Base-by-base conservation (phyloP, 1,140 invertebrate genomes). In the Acromyrmex echinatior region DNA sequence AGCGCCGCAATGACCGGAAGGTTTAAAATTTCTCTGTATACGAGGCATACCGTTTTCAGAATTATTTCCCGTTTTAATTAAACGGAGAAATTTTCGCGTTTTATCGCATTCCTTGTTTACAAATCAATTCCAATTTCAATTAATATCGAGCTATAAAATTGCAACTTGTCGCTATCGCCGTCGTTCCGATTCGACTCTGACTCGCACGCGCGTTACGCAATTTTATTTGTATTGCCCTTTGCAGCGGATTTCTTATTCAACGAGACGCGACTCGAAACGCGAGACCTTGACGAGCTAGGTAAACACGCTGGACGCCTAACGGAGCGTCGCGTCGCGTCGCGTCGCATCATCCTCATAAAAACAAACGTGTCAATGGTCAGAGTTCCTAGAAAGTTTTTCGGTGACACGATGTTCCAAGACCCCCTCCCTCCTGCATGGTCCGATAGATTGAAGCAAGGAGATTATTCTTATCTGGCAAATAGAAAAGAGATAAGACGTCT, bases 121-220 rank as follows among this genome's bases (percentile, higher is more conserved):
- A 45, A 45, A 45, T 45, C 39, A 45, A 45, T 49, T 12, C 7
- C 53, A 6, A 45, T 49, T 12, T 14, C 53, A 6, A 76, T 76
- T 62, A 65, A 79, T 79, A 7, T 66, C 77, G 7, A 66, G 62
- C 62, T 28, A 25, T 21, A 51, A 49, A 79, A 79, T 49, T 66
- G 31, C 28, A 51, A 58, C 45, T 45, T 10, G 18, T 2, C 66
- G 66, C 21, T 14, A 4, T n/a, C 62, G 62, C 62, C 25, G 5
- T 53, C 12, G 5, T 56, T 12, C 9, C 49, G 49, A 10, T 45
- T 10, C 49, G 1, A 2, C 25, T 78, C 66, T 79, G 68, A 88
- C 73, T 86, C 31, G 49, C 49, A 18, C 28, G 12, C 56, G 70
- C 28, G 79, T 90, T 89, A 89, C 76, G 87, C 76, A 90, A 90